These are phyloP conservation scores for Temnothorax curvispinosus DNA, from an alignment of 1,140 invertebrate genomes.

Conservation along the genomic window DNA sequence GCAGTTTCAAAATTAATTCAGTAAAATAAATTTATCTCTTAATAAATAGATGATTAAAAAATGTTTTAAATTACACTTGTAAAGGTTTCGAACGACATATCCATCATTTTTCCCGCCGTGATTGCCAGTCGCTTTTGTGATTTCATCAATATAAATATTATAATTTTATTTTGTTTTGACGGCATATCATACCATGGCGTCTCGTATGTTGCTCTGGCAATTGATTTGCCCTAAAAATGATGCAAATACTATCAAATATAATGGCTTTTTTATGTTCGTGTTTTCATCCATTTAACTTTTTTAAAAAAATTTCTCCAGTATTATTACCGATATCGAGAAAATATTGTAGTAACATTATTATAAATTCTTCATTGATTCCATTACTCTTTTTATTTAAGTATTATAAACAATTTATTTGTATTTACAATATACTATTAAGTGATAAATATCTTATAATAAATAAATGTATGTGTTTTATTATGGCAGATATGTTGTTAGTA, in stretches of 20 bases:
- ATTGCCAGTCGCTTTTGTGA: slow-evolving; percentile 20
- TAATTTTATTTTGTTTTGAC: neutral
- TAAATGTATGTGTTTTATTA: neutral
- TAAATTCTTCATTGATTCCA: too few relatives aligned
- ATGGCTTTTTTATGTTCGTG: too few relatives aligned
- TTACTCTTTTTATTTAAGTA: neutral
- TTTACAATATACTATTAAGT: too few relatives aligned
- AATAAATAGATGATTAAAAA: neutral
- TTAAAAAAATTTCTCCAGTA: too few relatives aligned
- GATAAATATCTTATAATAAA: too few relatives aligned
- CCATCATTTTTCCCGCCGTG: slow-evolving; percentile 11
- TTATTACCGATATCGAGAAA: too few relatives aligned
- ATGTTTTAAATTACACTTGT: slow-evolving; percentile 5
- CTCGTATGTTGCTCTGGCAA: slow-evolving; percentile 11
- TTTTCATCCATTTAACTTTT: too few relatives aligned
- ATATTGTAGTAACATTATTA: too few relatives aligned
- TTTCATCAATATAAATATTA: slow-evolving; percentile 16
- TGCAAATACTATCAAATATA: neutral
- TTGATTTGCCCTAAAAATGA: slow-evolving; percentile 13
- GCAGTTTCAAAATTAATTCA: too few relatives aligned
- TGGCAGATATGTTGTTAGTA: too few relatives aligned
- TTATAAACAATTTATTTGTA: too few relatives aligned
- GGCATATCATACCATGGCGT: slow-evolving; percentile 19
- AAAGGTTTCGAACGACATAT: slow-evolving; percentile 29
- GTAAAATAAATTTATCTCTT: too few relatives aligned